Evolutionary conservation across 1,140 invertebrate genomes (phyloP).

Genomic region (Drosophila persimilis): DNA sequence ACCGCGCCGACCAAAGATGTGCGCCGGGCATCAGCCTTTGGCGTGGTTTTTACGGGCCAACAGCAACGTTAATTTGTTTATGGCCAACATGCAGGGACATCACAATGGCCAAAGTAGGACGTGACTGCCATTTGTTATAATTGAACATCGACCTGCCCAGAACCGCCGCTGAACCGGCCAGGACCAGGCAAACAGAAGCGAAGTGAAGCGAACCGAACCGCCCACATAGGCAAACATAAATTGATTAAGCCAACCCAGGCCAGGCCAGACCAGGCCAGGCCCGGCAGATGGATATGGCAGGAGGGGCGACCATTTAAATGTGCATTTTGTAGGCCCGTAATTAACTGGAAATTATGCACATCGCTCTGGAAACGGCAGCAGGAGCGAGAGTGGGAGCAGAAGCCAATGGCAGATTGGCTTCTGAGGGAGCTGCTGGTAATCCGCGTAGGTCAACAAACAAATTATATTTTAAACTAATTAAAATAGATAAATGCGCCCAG

Average conservation of each 20-base stretch:
- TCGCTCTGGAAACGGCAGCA: slow-evolving; percentile 15
- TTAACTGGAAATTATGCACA: slow-evolving; percentile 53
- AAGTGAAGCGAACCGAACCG: neutral
- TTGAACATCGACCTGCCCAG: slow-evolving; percentile 38
- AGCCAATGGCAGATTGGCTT: slow-evolving; percentile 11
- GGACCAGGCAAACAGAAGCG: too few relatives aligned
- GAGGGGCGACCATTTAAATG: slow-evolving; percentile 54
- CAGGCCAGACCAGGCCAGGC: neutral
- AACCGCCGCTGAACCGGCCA: too few relatives aligned
- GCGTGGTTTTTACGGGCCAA: slow-evolving; percentile 17
- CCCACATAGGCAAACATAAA: slow-evolving; percentile 54
- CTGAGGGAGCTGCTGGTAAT: slow-evolving; percentile 24
- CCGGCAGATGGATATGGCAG: neutral
- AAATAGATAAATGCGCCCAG: slow-evolving; percentile 47
- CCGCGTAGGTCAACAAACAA: slow-evolving; percentile 33
- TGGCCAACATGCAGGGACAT: slow-evolving; percentile 25
- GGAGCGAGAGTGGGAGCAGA: neutral
- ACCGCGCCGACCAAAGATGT: neutral
- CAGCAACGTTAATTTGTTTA: slow-evolving; percentile 50
- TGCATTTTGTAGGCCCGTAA: slow-evolving; percentile 52
- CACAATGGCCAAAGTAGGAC: slow-evolving; percentile 44
- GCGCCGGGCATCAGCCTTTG: slow-evolving; percentile 19
- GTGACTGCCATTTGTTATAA: slow-evolving; percentile 65
- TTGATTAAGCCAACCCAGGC: slow-evolving; percentile 47
- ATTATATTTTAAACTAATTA: slow-evolving; percentile 66